These are phyloP conservation scores for Drosophila melanica DNA, from an alignment of 1,140 invertebrate species.

Conservation along the genomic window DNA sequence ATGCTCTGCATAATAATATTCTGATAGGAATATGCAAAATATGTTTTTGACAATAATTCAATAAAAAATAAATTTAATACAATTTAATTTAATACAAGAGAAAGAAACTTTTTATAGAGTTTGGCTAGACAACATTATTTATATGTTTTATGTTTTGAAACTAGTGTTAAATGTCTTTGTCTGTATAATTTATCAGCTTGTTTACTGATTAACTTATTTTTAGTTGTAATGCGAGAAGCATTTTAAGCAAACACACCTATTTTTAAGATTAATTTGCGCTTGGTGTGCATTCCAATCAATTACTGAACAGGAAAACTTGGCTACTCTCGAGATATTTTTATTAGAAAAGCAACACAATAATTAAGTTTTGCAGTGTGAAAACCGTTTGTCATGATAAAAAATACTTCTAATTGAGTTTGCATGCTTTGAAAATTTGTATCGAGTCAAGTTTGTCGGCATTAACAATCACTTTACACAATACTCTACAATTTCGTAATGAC, in stretches of 20 bases:
- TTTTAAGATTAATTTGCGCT: background rate
- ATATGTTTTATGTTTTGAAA: too few relatives aligned
- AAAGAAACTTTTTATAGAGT: too few relatives aligned
- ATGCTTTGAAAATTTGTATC: background rate
- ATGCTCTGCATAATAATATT: too few relatives aligned
- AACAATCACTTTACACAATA: background rate
- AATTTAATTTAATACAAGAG: too few relatives aligned
- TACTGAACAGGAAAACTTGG: constrained; percentile 1
- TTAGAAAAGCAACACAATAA: background rate
- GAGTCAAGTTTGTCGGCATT: background rate
- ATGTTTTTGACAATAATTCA: too few relatives aligned
- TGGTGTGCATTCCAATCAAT: background rate
- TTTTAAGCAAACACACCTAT: background rate
- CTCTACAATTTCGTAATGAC: constrained; percentile 4
- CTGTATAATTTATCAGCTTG: background rate
- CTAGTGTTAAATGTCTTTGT: background rate
- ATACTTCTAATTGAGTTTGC: background rate
- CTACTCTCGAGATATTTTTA: background rate
- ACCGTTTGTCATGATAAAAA: background rate
- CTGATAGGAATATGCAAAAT: too few relatives aligned
- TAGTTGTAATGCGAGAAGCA: background rate
- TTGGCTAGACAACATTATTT: too few relatives aligned
- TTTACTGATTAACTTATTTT: background rate
- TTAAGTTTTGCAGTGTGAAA: constrained; percentile 3
- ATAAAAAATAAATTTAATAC: too few relatives aligned